Percentiles rank a stretch among this genome's conserved stretches.
Evolutionary conservation across 2,113 vertebrate species (phyloP).

Genomic region (Acrocephalus arundinaceus): DNA sequence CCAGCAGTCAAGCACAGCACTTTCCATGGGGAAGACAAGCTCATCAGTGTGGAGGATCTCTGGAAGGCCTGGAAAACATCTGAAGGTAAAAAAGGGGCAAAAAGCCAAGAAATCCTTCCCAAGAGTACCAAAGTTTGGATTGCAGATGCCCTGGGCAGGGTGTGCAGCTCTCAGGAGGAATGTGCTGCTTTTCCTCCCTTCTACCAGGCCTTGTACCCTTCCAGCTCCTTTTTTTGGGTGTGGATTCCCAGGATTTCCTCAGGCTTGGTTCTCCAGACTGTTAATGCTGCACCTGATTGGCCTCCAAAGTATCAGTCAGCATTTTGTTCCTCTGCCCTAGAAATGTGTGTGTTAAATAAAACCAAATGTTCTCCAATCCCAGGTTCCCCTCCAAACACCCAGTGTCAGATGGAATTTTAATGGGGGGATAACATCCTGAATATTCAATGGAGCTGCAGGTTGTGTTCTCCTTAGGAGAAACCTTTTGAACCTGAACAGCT

Average conservation of each 20-base stretch:
- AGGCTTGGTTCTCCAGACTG: accelerated
- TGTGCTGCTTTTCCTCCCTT: not conserved
- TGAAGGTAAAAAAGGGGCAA: slow-evolving; percentile 79
- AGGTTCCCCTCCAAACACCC: not conserved
- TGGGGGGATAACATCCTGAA: not conserved
- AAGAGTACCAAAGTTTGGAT: not conserved
- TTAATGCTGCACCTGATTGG: not conserved
- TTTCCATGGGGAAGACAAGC: slow-evolving; percentile 96
- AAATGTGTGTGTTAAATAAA: not conserved
- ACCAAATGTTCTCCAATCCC: accelerated
- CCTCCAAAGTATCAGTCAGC: not conserved
- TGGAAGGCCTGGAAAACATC: slow-evolving; percentile 96
- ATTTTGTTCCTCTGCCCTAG: not conserved
- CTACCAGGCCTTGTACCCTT: accelerated
- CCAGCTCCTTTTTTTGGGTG: not conserved
- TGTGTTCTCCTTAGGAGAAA: not conserved
- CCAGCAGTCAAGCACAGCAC: slow-evolving; percentile 95
- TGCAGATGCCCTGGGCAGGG: accelerated
- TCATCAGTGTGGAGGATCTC: slow-evolving; percentile 96
- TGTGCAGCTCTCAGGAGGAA: not conserved
- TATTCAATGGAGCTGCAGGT: not conserved
- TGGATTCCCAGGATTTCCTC: not conserved
- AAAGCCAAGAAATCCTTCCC: not conserved
- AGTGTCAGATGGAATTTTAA: not conserved
- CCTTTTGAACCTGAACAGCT: not conserved